These are phyloP conservation scores for Ochlodes sylvanus DNA, from an alignment of 2,888 invertebrate species.

Conservation along the genomic window DNA sequence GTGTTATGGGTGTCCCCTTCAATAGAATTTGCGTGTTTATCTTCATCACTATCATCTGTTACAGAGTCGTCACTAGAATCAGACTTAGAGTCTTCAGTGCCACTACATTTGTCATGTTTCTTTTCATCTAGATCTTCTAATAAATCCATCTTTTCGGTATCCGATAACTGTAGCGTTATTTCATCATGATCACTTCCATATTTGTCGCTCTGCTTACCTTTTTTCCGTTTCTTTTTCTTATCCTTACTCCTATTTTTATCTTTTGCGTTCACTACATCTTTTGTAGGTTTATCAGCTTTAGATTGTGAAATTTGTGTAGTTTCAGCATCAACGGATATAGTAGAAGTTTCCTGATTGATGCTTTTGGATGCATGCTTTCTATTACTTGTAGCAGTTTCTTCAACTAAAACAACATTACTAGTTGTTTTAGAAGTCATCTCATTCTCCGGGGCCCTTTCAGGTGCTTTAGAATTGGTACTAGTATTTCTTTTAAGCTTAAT, in stretches of 20 bases:
- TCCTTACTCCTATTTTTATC: constrained; percentile 51
- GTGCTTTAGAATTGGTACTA: constrained; percentile 34
- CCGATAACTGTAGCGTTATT: constrained; percentile 76
- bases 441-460: constrained; percentile 22
- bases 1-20: not conserved
- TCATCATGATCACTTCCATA: constrained; percentile 76
- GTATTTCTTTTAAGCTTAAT: constrained; percentile 75
- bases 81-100: constrained; percentile 55
- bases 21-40: not conserved
- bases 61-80: constrained; percentile 48
- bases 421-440: not conserved
- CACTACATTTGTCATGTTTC: constrained; percentile 60
- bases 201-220: constrained; percentile 55
- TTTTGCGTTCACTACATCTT: constrained; percentile 42
- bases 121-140: constrained; percentile 73
- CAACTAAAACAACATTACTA: not conserved
- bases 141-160: constrained; percentile 79
- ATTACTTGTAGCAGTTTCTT: constrained; percentile 34
- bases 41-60: not conserved
- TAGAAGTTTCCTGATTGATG: not conserved
- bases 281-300: not conserved
- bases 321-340: constrained; percentile 15
- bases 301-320: constrained; percentile 13
- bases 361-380: not conserved
- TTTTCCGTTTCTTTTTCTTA: constrained; percentile 62